Evolutionary conservation across 1,140 invertebrate species (phyloP).

Genomic region (Drosophila trapezifrons): DNA sequence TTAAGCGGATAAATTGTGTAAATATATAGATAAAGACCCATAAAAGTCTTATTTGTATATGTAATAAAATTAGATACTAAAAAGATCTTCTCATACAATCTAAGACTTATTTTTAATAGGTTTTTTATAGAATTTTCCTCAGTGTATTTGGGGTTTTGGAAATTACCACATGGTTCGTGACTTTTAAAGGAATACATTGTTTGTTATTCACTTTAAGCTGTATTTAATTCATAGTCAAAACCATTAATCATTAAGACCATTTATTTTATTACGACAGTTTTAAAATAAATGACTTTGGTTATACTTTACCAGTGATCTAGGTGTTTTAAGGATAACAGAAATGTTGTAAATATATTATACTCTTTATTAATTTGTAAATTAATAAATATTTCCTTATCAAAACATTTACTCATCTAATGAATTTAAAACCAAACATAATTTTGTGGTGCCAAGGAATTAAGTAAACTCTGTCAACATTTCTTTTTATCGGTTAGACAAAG

Average conservation of each 20-base stretch:
- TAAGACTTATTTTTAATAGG: neutral
- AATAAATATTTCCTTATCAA: too few relatives aligned
- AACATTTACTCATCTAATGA: neutral
- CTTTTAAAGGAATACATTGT: neutral
- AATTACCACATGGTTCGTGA: neutral
- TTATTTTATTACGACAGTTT: neutral
- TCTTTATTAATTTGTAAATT: neutral
- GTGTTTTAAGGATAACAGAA: neutral
- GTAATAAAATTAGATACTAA: neutral
- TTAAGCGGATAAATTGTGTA: too few relatives aligned
- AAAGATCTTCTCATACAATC: neutral
- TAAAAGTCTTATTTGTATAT: too few relatives aligned
- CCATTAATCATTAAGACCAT: neutral
- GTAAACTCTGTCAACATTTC: constrained; percentile 5
- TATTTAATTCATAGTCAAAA: neutral
- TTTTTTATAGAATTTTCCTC: neutral
- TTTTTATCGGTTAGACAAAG: neutral
- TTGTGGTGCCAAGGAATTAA: neutral
- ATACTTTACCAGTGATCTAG: too few relatives aligned
- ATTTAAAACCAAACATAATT: neutral
- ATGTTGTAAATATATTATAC: neutral
- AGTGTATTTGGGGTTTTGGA: neutral
- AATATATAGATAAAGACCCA: too few relatives aligned
- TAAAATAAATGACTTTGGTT: neutral
- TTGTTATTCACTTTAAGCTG: constrained; percentile 1